Percentiles rank a stretch among this genome's conserved stretches.
Conservation (phyloP, 2,888 invertebrate genomes). For the Drosophila anomelani region DNA sequence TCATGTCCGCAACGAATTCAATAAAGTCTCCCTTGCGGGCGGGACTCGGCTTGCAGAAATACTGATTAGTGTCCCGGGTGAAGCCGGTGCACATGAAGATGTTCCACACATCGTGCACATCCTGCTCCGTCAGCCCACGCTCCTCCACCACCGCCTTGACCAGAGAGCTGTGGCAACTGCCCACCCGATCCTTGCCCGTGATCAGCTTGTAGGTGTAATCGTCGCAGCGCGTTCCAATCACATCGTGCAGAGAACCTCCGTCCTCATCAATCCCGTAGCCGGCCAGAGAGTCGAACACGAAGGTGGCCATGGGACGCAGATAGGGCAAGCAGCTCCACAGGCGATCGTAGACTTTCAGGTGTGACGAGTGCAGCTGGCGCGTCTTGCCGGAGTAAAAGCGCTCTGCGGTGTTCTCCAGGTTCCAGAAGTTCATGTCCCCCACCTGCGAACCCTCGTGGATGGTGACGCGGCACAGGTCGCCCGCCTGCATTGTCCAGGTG, state of each 20-base stretch:
- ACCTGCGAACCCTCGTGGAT: conserved; percentile 85
- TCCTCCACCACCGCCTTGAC: conserved; percentile 83
- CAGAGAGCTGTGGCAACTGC: conserved; percentile 85
- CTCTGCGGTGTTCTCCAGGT: conserved; percentile 84
- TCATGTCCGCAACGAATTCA: conserved; percentile 86
- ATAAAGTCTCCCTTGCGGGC: conserved; percentile 85
- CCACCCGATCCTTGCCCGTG: conserved; percentile 84
- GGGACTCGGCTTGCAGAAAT: conserved; percentile 86
- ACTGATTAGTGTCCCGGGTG: conserved; percentile 85
- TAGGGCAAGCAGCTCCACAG: conserved; percentile 85
- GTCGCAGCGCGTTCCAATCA: conserved; percentile 85
- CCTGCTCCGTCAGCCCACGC: conserved; percentile 83
- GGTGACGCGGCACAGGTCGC: conserved; percentile 85
- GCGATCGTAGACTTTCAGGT: conserved; percentile 85
- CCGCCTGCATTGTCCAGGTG: conserved; percentile 84
- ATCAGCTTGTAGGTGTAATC: conserved; percentile 85
- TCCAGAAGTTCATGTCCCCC: conserved; percentile 85
- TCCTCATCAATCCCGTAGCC: conserved; percentile 85
- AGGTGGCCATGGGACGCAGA: conserved; percentile 85
- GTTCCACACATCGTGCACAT: conserved; percentile 86
- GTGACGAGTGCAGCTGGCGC: conserved; percentile 85
- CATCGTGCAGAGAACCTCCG: conserved; percentile 85
- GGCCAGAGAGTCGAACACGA: conserved; percentile 85
- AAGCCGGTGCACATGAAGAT: conserved; percentile 86
- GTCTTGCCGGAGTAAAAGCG: conserved; percentile 85